Conservation (phyloP, 2,113 vertebrate species). For the Capreolus pygargus region DNA sequence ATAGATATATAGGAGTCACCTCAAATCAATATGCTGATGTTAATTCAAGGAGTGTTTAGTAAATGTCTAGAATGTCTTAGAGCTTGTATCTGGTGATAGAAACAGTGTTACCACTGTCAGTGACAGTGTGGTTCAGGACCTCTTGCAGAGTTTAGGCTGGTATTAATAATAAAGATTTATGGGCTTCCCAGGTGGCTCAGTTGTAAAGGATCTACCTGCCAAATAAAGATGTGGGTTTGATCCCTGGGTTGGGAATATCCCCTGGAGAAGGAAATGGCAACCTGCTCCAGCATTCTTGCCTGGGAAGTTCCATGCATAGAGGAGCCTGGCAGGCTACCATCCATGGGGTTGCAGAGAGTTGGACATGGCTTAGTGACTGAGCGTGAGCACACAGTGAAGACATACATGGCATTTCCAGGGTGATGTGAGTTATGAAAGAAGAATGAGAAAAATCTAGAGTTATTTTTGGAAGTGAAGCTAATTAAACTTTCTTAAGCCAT, state of each 20-base stretch:
- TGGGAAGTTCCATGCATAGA: background rate
- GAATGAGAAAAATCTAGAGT: background rate
- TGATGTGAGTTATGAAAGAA: background rate
- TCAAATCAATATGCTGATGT: background rate
- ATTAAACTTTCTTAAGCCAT: background rate
- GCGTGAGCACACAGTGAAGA: background rate
- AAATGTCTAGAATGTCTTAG: background rate
- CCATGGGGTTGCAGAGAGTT: background rate
- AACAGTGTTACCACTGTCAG: background rate
- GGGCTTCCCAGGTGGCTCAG: background rate
- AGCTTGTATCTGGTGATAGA: background rate
- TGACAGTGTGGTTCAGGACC: background rate
- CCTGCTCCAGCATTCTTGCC: background rate
- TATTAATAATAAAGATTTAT: background rate
- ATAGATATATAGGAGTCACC: background rate
- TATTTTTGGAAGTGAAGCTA: background rate
- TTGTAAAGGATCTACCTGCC: background rate
- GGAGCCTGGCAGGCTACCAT: background rate
- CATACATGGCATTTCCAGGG: background rate
- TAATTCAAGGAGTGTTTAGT: background rate
- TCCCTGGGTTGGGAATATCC: background rate
- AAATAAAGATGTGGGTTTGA: background rate
- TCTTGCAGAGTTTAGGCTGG: background rate
- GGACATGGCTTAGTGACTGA: background rate
- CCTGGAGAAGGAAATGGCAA: background rate